A percentile compares a stretch with the other conserved stretches of the same genome.
Evolutionary conservation across 23 tunicate species (phyloP).

Genomic region (Halocynthia aurantium): DNA sequence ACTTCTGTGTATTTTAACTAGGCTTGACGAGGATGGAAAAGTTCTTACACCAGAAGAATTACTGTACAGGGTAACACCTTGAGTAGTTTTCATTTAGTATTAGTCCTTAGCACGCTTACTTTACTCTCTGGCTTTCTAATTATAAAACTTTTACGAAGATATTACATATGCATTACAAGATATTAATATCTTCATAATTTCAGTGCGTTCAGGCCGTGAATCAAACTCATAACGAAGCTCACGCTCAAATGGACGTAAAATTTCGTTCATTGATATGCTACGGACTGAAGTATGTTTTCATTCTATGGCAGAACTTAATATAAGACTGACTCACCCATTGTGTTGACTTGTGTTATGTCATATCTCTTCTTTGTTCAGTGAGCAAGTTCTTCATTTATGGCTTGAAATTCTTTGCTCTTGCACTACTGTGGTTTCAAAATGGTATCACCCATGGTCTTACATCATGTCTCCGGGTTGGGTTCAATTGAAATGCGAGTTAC

Average conservation of each 20-base stretch:
- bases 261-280: conserved; percentile 69
- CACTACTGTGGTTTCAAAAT: conserved; percentile 58
- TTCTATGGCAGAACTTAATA: not conserved
- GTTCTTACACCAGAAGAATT: conserved; percentile 90
- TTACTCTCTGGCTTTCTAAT: not conserved
- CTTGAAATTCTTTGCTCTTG: conserved; percentile 74
- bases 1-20: not conserved
- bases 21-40: conserved; percentile 92
- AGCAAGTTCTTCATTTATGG: conserved; percentile 90
- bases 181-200: not conserved
- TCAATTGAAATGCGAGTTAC: conserved; percentile 77
- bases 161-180: too few species aligned
- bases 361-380: conserved; percentile 24
- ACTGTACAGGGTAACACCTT: conserved; percentile 36
- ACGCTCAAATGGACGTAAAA: conserved; percentile 90
- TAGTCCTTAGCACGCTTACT: not conserved
- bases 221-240: conserved; percentile 85
- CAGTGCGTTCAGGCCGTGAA: conserved; percentile 86
- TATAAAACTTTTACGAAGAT: not conserved
- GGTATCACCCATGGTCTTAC: conserved; percentile 95
- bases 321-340: not conserved
- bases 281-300: conserved; percentile 43
- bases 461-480: conserved; percentile 91
- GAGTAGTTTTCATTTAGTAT: not conserved
- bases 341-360: not conserved